Conservation (phyloP, 2,797 vertebrate species). For the Poeciliopsis paucimaculata region DNA sequence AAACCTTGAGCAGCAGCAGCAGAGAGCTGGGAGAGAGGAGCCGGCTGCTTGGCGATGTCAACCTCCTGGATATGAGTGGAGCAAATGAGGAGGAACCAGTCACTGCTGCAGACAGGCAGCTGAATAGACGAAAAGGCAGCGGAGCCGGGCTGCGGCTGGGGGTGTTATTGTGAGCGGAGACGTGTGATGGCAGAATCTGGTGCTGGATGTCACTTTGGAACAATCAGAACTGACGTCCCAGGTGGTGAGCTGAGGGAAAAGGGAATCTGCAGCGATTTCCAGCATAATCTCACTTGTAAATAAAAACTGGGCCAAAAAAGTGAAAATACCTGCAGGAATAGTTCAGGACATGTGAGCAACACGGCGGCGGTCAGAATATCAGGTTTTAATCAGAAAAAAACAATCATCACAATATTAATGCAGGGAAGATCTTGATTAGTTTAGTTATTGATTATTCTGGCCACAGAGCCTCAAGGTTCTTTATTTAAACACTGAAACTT, state of each 20-base stretch:
- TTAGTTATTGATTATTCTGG: too few relatives aligned
- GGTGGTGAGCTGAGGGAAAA: conserved; percentile 42
- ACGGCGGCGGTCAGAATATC: background rate
- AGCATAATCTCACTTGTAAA: conserved; percentile 57
- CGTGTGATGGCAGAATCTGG: conserved; percentile 72
- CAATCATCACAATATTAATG: background rate
- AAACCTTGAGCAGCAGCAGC: conserved; percentile 27
- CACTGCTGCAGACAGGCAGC: conserved; percentile 67
- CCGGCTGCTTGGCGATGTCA: conserved; percentile 59
- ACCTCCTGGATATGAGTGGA: conserved; percentile 62
- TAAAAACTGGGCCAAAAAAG: conserved; percentile 24
- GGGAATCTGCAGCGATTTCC: conserved; percentile 43
- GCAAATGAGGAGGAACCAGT: conserved; percentile 73
- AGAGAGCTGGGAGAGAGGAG: conserved; percentile 23
- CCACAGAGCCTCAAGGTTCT: too few relatives aligned
- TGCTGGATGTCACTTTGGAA: conserved; percentile 71
- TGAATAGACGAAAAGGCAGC: conserved; percentile 66
- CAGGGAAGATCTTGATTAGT: background rate
- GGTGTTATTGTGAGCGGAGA: conserved; percentile 65
- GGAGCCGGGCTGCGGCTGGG: conserved; percentile 47
- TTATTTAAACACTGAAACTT: too few relatives aligned
- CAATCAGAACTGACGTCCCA: conserved; percentile 69
- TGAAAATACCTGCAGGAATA: background rate
- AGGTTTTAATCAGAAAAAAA: background rate
- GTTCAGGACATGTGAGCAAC: conserved; percentile 37